Base-by-base conservation (phyloP, 2,113 vertebrate genomes). In the Orthonyx spaldingii region DNA sequence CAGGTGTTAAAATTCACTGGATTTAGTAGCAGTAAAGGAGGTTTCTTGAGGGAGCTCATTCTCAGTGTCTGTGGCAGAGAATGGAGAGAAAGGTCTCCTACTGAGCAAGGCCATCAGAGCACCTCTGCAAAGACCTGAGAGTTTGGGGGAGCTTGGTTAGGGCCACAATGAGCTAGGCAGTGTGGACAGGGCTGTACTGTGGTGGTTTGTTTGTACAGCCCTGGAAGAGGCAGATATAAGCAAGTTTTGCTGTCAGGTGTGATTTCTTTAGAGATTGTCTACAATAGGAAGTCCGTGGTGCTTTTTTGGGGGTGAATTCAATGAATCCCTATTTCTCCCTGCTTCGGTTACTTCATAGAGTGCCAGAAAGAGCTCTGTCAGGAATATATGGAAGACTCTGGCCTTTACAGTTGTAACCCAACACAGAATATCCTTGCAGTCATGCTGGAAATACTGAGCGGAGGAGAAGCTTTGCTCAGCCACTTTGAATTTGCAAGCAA, bases 281-380 rank as follows among this genome's bases (percentile, higher is more conserved):
- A 1, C 28, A 42, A n/a, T 2, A 39, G 42, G 60, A 68, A 28
- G 7, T 16, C 11, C 19, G 2, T 21, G 7, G 20, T 57, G 53
- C 3, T 10, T 71, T 81, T 63, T 17, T n/a, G n/a, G 32, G 24
- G 8, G 9, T 23, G 47, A 80, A 65, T 52, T 65, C 33, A 12
- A 16, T 39, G 6, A 65, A 61, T 56, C 3, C 3, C 1, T 3
- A 37, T 6, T 7, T 17, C 14, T 69, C 3, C 11, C 3, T 6
- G 2, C 46, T 71, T 22, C 0, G 0, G 6, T 13, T 61, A 15
- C 17, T 70, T 20, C 22, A 19, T 20, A 41, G 10, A 61, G 22
- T 35, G 5, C 11, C 37, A 32, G 46, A 49, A 90, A 61, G 35
- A 56, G 20, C 13, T 39, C 46, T 9, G 1, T 47, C 20, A 14